These are phyloP conservation scores for Oreochromis tanganicae DNA, from an alignment of 2,113 vertebrate genomes.

Conservation along the genomic window DNA sequence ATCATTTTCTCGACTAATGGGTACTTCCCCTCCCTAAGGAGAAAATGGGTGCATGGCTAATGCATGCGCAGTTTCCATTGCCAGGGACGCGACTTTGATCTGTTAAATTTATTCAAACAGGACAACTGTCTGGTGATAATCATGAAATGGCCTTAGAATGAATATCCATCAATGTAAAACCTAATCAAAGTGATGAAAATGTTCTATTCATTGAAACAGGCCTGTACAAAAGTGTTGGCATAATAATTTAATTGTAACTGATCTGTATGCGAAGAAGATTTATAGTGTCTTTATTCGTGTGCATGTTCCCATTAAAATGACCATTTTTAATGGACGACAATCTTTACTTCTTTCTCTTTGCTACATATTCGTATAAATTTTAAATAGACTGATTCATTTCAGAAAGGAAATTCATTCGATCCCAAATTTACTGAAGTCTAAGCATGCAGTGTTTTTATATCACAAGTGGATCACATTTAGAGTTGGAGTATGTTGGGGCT, in stretches of 20 bases:
- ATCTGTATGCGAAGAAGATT: not conserved
- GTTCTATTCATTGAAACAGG: constrained; percentile 4
- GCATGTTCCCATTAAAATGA: not conserved
- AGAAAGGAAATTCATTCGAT: not conserved
- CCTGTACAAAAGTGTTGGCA: not conserved
- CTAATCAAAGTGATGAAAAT: constrained; percentile 27
- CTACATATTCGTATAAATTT: not conserved
- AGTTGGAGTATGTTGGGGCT: constrained; percentile 12
- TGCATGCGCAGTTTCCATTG: not conserved
- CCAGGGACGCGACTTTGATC: constrained; percentile 9
- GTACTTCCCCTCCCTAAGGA: constrained; percentile 29
- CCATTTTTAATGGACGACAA: not conserved
- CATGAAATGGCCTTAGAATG: not conserved
- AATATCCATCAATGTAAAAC: not conserved
- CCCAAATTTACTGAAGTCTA: not conserved
- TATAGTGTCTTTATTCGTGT: not conserved
- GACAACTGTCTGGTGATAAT: constrained; percentile 18
- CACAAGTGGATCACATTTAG: constrained; percentile 34
- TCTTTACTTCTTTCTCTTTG: not conserved
- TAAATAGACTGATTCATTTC: not conserved
- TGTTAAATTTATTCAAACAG: constrained; percentile 37
- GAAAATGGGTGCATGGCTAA: not conserved
- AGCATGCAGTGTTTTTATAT: not conserved
- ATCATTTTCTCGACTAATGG: constrained; percentile 59
- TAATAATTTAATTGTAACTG: not conserved